phyloP scores from a whole-genome alignment of 2,113 vertebrate genomes.

The Gymnorhina tibicen region DNA sequence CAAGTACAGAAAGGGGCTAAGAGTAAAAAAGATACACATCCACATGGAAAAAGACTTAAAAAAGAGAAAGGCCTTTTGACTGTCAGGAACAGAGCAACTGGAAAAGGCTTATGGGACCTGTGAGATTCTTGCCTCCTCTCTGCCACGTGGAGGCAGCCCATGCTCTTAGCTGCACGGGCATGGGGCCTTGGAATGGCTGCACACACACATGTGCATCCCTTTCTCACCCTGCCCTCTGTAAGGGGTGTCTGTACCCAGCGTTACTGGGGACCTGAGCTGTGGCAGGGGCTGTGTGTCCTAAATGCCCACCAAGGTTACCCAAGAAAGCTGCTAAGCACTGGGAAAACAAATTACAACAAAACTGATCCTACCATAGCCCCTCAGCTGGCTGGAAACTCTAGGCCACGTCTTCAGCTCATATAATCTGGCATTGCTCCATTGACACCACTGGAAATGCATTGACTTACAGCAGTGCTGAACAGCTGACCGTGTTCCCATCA shows the following conservation, averaged over 20 bases:
- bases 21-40: background rate
- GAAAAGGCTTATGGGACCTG: background rate
- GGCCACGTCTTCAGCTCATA: background rate
- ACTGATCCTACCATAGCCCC: background rate
- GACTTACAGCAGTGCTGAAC: background rate
- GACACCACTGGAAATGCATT: background rate
- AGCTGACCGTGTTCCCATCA: background rate
- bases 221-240: background rate
- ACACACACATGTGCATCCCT: fast-evolving
- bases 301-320: background rate
- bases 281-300: background rate
- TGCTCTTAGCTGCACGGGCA: background rate
- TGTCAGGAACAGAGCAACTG: background rate
- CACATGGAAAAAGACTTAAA: background rate
- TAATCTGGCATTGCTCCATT: background rate
- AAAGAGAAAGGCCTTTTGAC: background rate
- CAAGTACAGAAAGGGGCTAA: background rate
- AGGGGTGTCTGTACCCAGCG: fast-evolving
- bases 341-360: background rate
- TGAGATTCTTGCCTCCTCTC: background rate
- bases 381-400: background rate
- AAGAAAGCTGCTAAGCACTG: background rate
- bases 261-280: background rate
- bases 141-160: background rate
- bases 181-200: background rate